These are phyloP conservation scores for Hermaeophaga mercurialis DNA, from an alignment of 2,888 invertebrate genomes.

Conservation along the genomic window DNA sequence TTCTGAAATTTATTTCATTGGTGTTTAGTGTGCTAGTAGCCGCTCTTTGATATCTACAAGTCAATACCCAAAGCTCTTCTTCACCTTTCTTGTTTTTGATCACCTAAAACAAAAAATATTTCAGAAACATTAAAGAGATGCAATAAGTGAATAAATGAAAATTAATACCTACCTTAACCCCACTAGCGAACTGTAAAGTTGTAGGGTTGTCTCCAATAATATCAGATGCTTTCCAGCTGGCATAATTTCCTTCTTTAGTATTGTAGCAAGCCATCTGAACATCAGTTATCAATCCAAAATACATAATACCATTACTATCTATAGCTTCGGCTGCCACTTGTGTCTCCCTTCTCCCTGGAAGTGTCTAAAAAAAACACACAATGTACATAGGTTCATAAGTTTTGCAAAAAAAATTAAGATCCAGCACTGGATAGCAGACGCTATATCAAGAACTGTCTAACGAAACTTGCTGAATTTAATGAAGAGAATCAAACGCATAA, in stretches of 20 bases:
- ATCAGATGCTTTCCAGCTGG: constrained; percentile 61
- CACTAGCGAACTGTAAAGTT: constrained; percentile 75
- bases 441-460: no score
- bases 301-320: constrained; percentile 71
- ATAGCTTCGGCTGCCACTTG: constrained; percentile 77
- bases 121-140: no score
- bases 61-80: constrained; percentile 71
- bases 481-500: no score
- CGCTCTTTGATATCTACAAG: constrained; percentile 72
- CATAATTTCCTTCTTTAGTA: constrained; percentile 64
- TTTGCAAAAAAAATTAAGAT: no score
- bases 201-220: constrained; percentile 63
- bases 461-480: no score
- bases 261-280: constrained; percentile 78
- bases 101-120: constrained; percentile 49
- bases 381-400: no score
- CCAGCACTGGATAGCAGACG: no score
- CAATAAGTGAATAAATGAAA: no score
- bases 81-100: constrained; percentile 62
- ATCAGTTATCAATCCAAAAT: constrained; percentile 71
- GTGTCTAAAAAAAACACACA: constrained; percentile 59
- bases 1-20: constrained; percentile 70
- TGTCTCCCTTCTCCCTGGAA: constrained; percentile 62
- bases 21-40: constrained; percentile 63
- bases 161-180: constrained; percentile 64